Percentiles rank a stretch among this genome's conserved stretches.
phyloP scores from a whole-genome alignment of 2,113 vertebrate genomes.

The Puntigrus tetrazona region DNA sequence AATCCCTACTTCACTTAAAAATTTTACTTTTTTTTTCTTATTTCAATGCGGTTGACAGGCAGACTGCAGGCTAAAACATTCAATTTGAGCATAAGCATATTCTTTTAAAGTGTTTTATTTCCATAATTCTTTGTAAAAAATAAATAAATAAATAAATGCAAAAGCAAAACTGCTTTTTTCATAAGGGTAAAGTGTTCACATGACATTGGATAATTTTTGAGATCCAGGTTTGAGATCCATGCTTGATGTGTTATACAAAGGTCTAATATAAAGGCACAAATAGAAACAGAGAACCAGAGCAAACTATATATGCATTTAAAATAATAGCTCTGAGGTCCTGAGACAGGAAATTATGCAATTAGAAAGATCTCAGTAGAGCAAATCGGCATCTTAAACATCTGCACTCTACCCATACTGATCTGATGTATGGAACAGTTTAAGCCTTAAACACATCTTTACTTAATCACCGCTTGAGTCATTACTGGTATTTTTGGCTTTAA shows the following conservation, averaged over 20 bases:
- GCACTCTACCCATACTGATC: constrained; percentile 58
- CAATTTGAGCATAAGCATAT: background rate
- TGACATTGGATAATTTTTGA: background rate
- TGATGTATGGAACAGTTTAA: constrained; percentile 52
- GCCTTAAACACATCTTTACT: constrained; percentile 61
- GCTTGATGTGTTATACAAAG: constrained; percentile 64
- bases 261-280: constrained; percentile 14
- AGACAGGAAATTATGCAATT: constrained; percentile 79
- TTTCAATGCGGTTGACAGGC: background rate
- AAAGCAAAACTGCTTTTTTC: background rate
- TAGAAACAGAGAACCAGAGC: constrained; percentile 37
- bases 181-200: background rate
- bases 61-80: background rate
- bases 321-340: constrained; percentile 78
- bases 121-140: background rate
- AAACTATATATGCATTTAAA: constrained; percentile 70
- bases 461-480: constrained; percentile 54
- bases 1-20: too few relatives aligned
- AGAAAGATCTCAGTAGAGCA: constrained; percentile 67
- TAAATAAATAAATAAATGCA: too few relatives aligned
- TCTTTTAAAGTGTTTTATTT: background rate
- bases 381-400: constrained; percentile 66
- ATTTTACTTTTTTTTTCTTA: background rate
- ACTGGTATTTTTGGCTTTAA: constrained; percentile 57
- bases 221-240: background rate